phyloP scores from a whole-genome alignment of 2,888 invertebrate genomes.

The Drosophila recens region DNA sequence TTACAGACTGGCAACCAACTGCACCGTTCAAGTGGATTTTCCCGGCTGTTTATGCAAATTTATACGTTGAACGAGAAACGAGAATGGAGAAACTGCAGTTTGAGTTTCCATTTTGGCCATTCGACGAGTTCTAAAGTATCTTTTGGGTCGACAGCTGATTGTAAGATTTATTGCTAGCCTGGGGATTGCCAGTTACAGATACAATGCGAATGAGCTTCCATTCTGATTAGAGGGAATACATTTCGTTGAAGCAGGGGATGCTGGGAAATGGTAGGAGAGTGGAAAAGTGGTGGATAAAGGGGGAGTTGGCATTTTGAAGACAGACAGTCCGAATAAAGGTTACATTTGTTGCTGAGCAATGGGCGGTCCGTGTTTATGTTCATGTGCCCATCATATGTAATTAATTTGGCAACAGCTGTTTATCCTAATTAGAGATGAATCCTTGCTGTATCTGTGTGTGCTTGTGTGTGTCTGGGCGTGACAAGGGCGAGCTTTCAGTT shows the following conservation, averaged over 20 bases:
- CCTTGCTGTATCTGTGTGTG: constrained; percentile 28
- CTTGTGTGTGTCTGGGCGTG: neutral
- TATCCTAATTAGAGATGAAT: constrained; percentile 74
- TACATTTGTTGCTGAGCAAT: constrained; percentile 29
- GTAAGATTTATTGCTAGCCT: constrained; percentile 49
- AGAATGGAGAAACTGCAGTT: constrained; percentile 1
- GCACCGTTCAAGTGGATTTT: constrained; percentile 50
- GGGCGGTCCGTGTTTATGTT: constrained; percentile 45
- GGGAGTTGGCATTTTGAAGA: neutral
- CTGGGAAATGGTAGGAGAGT: neutral
- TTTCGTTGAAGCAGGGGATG: neutral
- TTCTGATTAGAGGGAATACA: constrained; percentile 19
- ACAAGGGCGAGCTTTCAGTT: constrained; percentile 14
- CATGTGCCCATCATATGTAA: constrained; percentile 75
- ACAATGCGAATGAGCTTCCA: constrained; percentile 26
- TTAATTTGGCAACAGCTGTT: constrained; percentile 81
- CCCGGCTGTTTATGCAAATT: constrained; percentile 65
- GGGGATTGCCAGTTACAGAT: constrained; percentile 29
- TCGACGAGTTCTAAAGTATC: constrained; percentile 30
- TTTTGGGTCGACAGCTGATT: constrained; percentile 30
- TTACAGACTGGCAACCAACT: constrained; percentile 27
- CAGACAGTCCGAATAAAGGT: constrained; percentile 17
- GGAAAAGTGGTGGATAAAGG: neutral
- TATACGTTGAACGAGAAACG: constrained; percentile 3
- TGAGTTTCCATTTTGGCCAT: constrained; percentile 40